phyloP scores from a whole-genome alignment of 2,113 vertebrate genomes.

The Melierax canorus region DNA sequence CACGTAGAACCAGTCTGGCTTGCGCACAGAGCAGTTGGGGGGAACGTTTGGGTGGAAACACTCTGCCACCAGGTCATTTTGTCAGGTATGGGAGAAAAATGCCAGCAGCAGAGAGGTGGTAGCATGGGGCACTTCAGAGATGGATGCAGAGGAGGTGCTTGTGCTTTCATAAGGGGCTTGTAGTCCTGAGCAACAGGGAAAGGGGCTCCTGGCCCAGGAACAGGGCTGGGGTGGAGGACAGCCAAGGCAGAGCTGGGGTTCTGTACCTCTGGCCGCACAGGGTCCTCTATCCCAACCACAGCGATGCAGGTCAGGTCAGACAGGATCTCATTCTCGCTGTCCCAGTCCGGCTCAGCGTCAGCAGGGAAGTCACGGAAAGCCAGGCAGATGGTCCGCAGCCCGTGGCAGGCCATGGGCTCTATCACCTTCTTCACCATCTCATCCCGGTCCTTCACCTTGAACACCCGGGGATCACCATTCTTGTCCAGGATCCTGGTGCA shows the following conservation, averaged over 20 bases:
- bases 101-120: not conserved
- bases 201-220: not conserved
- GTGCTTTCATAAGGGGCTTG: accelerated
- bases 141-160: not conserved
- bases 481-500: conserved; percentile 87
- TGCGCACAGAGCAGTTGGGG: not conserved
- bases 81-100: not conserved
- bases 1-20: not conserved
- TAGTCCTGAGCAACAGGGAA: not conserved
- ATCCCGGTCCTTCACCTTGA: conserved; percentile 89
- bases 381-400: conserved; percentile 92
- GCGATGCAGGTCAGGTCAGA: conserved; percentile 87
- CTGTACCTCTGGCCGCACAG: conserved; percentile 89
- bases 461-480: conserved; percentile 76
- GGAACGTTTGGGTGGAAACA: not conserved
- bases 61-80: accelerated
- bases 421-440: conserved; percentile 93
- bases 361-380: conserved; percentile 87
- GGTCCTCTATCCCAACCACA: conserved; percentile 95
- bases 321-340: conserved; percentile 86
- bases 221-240: not conserved
- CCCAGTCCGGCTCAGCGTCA: conserved; percentile 83
- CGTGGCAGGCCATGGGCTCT: conserved; percentile 94
- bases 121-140: not conserved
- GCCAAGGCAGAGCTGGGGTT: not conserved